Evolutionary conservation across 2,113 vertebrate species (phyloP).

Genomic region (Lampris incognitus): DNA sequence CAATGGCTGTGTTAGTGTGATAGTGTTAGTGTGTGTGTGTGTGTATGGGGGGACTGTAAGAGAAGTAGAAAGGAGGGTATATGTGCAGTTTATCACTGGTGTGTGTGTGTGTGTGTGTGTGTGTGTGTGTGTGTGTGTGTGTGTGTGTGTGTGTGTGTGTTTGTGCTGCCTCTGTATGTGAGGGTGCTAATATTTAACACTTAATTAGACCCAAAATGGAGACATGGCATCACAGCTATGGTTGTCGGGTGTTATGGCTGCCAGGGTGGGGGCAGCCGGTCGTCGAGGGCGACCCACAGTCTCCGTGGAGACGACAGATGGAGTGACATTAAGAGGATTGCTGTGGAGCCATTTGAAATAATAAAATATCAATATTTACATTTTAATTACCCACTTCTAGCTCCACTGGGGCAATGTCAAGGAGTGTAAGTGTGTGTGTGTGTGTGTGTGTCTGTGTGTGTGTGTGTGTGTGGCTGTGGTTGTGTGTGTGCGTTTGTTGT

Average conservation of each 20-base stretch:
- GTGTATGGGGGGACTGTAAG: conserved; percentile 16
- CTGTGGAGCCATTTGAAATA: conserved; percentile 99
- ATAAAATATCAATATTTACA: conserved; percentile 99
- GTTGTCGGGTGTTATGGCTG: conserved; percentile 52
- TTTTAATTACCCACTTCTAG: conserved; percentile 98
- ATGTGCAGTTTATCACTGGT: conserved; percentile 23
- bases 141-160: conserved; percentile 30
- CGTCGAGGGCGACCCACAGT: conserved; percentile 89
- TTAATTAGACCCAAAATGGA: conserved; percentile 79
- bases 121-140: conserved; percentile 27
- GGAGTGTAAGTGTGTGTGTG: conserved; percentile 38
- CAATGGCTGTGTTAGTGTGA: conserved; percentile 26
- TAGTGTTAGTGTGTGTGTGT: conserved; percentile 28
- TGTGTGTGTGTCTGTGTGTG: conserved; percentile 31
- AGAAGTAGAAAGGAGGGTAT: conserved; percentile 35
- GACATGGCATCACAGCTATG: conserved; percentile 52
- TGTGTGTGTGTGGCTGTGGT: neutral
- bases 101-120: neutral
- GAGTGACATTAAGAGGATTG: conserved; percentile 99
- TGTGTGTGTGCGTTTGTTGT: neutral
- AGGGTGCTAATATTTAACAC: conserved; percentile 74
- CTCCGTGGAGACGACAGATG: conserved; percentile 91
- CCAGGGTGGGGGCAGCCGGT: conserved; percentile 87
- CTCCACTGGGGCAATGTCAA: conserved; percentile 64
- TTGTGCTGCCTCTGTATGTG: conserved; percentile 60